Evolutionary conservation across 2,113 vertebrate genomes (phyloP), one percentile per base, ranked within the genome.

Genomic region (Calypte anna): DNA sequence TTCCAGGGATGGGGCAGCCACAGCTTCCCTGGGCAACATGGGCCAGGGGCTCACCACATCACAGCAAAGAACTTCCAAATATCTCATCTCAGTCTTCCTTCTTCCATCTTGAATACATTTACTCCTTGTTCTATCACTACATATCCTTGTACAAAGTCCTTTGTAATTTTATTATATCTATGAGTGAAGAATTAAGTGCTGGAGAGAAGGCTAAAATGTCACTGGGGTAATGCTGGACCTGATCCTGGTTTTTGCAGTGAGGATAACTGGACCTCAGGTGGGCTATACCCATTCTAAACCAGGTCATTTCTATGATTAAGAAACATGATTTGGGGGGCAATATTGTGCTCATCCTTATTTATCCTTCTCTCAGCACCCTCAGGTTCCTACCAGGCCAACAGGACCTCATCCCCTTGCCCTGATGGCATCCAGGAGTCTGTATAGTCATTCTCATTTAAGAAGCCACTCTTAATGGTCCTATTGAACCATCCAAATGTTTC

Each of bases 381-480:
- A 57, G 20, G 15, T 27, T 75, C 68, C 46, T 54, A 50, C 13
- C 44, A 57, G 53, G 18, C 4, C 66, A 72, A 11, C 19, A 43
- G 24, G 14, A 81, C 6, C 10, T 75, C 59, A 51, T 27, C 14
- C 10, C 2, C 25, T 55, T 36, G 9, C 23, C 7, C n/a, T 75
- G 24, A 27, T 63, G 19, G 2, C 1, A 1, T 38, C 51, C 25
- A 64, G 22, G 57, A 46, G 12, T 15, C 55, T 24, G 12, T 10
- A 2, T 0, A 17, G 14, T 2, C 3, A 1, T 22, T 86, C 44
- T 61, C 59, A 30, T 82, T 96, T 91, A 75, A 93, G 75, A 81
- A 91, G 82, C 69, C 75, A 86, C 89, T 96, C 84, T 19, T 96
- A 93, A 90, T 78, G 74, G 87, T 91, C 90, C 73, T 85, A 63